These are phyloP conservation scores for Linnaemya tessellans DNA, from an alignment of 2,888 invertebrate genomes.

Conservation along the genomic window DNA sequence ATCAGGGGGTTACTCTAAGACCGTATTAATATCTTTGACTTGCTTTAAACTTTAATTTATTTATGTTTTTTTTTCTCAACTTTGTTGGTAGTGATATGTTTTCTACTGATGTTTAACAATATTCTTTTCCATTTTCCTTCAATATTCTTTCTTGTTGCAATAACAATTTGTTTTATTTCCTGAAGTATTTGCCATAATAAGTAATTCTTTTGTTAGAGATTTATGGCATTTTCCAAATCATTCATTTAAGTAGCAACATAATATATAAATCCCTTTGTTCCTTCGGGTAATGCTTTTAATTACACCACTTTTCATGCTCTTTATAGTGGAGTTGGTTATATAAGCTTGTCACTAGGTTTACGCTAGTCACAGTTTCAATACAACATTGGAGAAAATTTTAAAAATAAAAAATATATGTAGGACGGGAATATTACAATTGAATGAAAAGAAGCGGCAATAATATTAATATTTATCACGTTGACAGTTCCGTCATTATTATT, in stretches of 20 bases:
- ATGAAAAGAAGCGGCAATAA: no score
- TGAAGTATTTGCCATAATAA: constrained; percentile 24
- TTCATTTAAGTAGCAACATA: background rate
- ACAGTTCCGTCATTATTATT: no score
- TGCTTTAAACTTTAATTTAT: no score
- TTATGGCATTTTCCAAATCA: constrained; percentile 15
- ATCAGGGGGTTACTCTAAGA: no score
- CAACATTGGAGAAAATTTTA: background rate
- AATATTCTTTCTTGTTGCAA: background rate
- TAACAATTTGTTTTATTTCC: background rate
- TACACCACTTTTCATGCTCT: background rate
- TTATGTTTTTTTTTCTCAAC: no score
- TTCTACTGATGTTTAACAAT: no score
- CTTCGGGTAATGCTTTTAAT: constrained; percentile 34
- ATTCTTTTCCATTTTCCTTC: background rate
- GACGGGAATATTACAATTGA: no score
- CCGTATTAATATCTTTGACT: no score
- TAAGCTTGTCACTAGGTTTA: background rate
- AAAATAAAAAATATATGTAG: no score
- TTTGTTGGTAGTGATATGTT: no score
- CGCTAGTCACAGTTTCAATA: background rate
- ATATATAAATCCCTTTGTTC: constrained; percentile 15
- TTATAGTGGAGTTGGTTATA: background rate
- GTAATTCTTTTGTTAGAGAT: constrained; percentile 22
- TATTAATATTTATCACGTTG: no score